These are phyloP conservation scores for Triplophysa rosa DNA, from an alignment of 2,113 vertebrate species.

Conservation along the genomic window DNA sequence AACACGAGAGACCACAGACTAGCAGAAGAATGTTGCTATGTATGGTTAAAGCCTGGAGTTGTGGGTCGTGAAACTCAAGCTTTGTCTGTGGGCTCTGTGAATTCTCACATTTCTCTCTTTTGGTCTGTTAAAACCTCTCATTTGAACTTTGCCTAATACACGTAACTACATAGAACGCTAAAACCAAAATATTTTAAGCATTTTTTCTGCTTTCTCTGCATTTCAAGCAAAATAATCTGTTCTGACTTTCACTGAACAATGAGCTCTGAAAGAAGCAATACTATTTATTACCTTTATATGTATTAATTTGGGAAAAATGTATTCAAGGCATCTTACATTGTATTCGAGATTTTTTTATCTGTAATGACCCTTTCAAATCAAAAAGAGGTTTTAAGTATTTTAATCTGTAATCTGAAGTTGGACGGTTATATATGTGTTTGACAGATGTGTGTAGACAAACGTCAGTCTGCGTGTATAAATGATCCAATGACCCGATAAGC, in stretches of 20 bases:
- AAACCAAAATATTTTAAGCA: constrained; percentile 2
- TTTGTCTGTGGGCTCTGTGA: background rate
- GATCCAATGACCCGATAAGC: background rate
- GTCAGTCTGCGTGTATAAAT: background rate
- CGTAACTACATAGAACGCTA: constrained; percentile 47
- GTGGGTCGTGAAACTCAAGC: background rate
- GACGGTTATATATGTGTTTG: background rate
- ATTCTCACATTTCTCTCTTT: constrained; percentile 3
- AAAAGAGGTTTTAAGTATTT: background rate
- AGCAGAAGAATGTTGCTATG: constrained; percentile 45
- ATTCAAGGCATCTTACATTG: background rate
- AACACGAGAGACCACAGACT: constrained; percentile 15
- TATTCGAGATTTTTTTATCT: background rate
- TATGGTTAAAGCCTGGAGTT: background rate
- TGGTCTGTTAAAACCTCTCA: constrained; percentile 30
- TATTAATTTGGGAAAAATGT: no score
- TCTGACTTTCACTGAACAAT: constrained; percentile 7
- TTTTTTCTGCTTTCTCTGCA: background rate
- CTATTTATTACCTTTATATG: background rate
- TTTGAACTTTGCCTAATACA: constrained; percentile 23
- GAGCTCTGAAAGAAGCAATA: background rate
- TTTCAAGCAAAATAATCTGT: constrained; percentile 45
- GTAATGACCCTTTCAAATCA: no score
- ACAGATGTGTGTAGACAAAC: background rate
- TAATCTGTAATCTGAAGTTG: constrained; percentile 3